phyloP scores from a whole-genome alignment of 2,888 invertebrate genomes.

The Athripsodes cinereus region DNA sequence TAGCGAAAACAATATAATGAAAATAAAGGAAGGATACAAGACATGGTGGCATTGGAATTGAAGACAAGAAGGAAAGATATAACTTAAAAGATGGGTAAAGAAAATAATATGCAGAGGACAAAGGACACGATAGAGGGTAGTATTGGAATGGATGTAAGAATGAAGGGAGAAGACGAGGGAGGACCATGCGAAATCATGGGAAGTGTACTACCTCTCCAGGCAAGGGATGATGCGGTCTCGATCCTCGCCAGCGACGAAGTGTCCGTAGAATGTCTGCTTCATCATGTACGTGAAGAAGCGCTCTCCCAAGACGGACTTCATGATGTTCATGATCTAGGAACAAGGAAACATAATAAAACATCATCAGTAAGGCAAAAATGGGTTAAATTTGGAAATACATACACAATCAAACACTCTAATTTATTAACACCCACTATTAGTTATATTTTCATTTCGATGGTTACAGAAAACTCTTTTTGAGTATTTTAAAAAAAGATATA shows the following conservation, averaged over 20 bases:
- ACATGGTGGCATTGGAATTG: not conserved
- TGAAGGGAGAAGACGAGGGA: not conserved
- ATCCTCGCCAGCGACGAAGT: constrained; percentile 98
- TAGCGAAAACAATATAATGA: too few species aligned
- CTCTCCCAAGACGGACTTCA: constrained; percentile 71
- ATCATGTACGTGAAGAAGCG: constrained; percentile 75
- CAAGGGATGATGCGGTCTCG: constrained; percentile 79
- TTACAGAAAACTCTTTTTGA: too few species aligned
- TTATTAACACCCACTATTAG: too few species aligned
- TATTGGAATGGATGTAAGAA: not conserved
- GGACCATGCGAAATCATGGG: not conserved
- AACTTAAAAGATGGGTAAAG: not conserved
- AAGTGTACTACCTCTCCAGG: constrained; percentile 59
- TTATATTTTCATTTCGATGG: too few species aligned
- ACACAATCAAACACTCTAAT: too few species aligned
- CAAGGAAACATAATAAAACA: constrained; percentile 18
- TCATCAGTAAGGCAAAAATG: too few species aligned
- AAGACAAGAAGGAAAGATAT: not conserved
- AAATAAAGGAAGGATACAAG: not conserved
- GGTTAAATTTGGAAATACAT: too few species aligned
- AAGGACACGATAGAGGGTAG: not conserved
- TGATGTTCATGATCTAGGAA: constrained; percentile 76
- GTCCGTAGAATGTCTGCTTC: constrained; percentile 96
- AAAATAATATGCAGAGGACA: not conserved
- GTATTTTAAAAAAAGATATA: too few species aligned